phyloP scores from a whole-genome alignment of 2,888 invertebrate genomes.

The Apamea anceps region DNA sequence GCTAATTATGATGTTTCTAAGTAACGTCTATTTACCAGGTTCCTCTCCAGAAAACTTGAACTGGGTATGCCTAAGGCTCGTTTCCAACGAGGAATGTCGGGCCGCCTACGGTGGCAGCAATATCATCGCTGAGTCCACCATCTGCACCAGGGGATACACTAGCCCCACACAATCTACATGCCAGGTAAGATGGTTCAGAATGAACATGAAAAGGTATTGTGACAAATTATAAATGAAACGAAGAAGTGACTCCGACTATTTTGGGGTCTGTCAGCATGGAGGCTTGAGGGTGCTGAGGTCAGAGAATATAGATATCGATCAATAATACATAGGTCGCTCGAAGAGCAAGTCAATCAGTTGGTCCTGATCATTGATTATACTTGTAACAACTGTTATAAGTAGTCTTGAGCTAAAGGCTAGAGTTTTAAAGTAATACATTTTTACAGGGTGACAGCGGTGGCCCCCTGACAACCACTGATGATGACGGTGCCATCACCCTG shows the following conservation, averaged over 20 bases:
- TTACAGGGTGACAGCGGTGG: conserved; percentile 86
- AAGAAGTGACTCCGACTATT: not conserved
- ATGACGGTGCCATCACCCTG: conserved; percentile 73
- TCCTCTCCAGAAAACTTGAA: conserved; percentile 57
- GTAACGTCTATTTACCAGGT: conserved; percentile 17
- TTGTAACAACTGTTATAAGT: not conserved
- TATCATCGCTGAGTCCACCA: conserved; percentile 76
- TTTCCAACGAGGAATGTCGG: conserved; percentile 70
- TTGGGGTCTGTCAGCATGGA: not conserved
- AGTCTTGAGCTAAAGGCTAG: not conserved
- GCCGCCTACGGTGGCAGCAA: conserved; percentile 67
- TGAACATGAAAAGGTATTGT: too few relatives aligned
- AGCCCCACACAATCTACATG: conserved; percentile 81
- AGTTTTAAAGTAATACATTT: not conserved
- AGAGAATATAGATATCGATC: not conserved
- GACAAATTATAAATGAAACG: not conserved
- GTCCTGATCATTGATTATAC: not conserved
- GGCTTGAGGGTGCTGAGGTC: not conserved
- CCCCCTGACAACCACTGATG: conserved; percentile 75
- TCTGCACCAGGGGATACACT: conserved; percentile 78
- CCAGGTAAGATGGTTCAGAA: conserved; percentile 67
- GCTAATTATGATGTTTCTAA: not conserved
- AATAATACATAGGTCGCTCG: too few relatives aligned
- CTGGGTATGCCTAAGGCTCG: conserved; percentile 57
- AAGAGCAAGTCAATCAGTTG: not conserved